Evolutionary conservation across 2,113 vertebrate genomes (phyloP), one percentile per base, ranked within the genome.

Genomic region (Macrotis lagotis): DNA sequence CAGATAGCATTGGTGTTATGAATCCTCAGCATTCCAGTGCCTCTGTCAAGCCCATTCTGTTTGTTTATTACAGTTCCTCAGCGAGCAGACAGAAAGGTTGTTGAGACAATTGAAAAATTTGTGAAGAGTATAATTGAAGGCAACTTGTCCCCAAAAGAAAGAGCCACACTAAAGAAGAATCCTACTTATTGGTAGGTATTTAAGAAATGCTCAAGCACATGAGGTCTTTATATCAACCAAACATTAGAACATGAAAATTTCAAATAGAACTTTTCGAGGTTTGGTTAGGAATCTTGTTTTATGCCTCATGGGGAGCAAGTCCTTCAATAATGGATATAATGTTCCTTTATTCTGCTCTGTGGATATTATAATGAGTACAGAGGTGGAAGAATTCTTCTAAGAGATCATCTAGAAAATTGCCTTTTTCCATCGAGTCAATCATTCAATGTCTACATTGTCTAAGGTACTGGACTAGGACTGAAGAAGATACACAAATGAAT

Each of bases 131-230:
- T 98, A 0, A 66, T 98, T 28, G 95, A 97, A 16, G 98, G 98
- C 94, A 93, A 94, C 49, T 52, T 98, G 49, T 97, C 98, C 91
- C 98, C 97, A 95, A 98, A 97, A 89, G 98, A 98, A 92, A 97
- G 98, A 88, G 92, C 74, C 0, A 93, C 96, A n/a, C 97, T 98
- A 2, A 97, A 97, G 96, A 96, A 92, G 91, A 98, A 97, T 25
- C 98, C 98, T 48, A 97, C 97, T 22, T 98, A 98, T 25, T 99
- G 99, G 99, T 99, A 98, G 96, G 98, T 97, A 91, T 96, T 92
- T 74, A 91, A 31, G 50, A 47, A 26, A 48, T 1, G 37, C 10
- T 47, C 48, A 50, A 52, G 3, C 0, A 0, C 22, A 92, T 83
- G 66, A 83, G 66, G 66, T 44, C n/a, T 37, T 37, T 83, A 2